Evolutionary conservation across 1,140 invertebrate species (phyloP), one percentile per base, ranked within the genome.

Genomic region (Aphis gossypii): DNA sequence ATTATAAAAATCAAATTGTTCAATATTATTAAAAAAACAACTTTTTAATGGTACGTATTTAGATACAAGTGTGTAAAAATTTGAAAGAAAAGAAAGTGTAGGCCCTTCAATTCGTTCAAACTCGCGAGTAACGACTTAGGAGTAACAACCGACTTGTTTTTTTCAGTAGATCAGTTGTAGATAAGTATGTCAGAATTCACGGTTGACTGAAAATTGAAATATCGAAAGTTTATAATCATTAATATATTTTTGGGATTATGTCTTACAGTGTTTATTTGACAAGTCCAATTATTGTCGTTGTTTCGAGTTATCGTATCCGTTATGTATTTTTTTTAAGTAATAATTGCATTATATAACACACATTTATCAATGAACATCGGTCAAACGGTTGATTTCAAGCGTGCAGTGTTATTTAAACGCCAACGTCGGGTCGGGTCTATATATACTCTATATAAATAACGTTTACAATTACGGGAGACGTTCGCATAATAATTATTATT

Each of bases 401-500:
- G 51, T 56, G 25, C 14, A 76, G 11, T 89, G 35, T 56, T 89
- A 90, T 90, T 90, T 41, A 68, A 60, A 68, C n/a, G 60, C 25
- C 38, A 5, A 8, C 11, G 25, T 38, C 14, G 88, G 46, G 48
- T 30, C 2, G 38, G 54, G 23, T 44, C 54, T 30, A 68, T 68
- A 90, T 90, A 90, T 46, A 48, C 48, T 44, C 54, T 30, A 46
- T 68, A 90, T 90, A 90, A 90, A 90, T 90, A 90, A 90, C 54
- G 8, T 60, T 44, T 1, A 41, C 54, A 90, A 90, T 90, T 68
- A 90, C 44, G n/a, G 38, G 54, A 90, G 56, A 68, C 60, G 38
- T 68, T 90, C 30, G 54, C 54, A 68, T 68, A 90, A 68, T 68
- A n/a, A 60, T 25, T n/a, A 90, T 68, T 30, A 76, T 76, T 76